Conservation (phyloP, 2,888 invertebrate genomes). For the Agrilus mali region DNA sequence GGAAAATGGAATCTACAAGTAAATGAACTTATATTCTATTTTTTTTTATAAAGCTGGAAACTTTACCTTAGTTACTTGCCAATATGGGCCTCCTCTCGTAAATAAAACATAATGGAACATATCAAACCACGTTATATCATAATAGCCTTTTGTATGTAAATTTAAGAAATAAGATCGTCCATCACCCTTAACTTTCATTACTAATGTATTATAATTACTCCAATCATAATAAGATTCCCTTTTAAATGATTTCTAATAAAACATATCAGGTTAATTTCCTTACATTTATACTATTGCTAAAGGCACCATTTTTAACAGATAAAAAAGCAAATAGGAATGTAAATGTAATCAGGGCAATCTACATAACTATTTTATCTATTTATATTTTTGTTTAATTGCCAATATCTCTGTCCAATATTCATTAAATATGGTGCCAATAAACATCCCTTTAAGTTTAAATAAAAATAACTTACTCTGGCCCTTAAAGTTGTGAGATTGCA, state of each 20-base stretch:
- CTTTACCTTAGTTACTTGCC: conserved; percentile 78
- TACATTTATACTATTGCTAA: too few species aligned
- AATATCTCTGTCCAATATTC: background rate
- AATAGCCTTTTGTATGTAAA: conserved; percentile 59
- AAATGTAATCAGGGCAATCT: too few species aligned
- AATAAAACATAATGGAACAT: conserved; percentile 73
- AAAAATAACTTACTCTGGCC: conserved; percentile 42
- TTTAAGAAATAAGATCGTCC: conserved; percentile 83
- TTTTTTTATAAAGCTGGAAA: background rate
- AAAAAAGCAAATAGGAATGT: too few species aligned
- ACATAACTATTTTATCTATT: too few species aligned
- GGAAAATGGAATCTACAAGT: conserved; percentile 80
- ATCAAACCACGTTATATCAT: conserved; percentile 84
- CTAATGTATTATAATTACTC: conserved; percentile 60
- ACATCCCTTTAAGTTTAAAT: background rate
- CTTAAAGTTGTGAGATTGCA: conserved; percentile 62
- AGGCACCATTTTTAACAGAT: too few species aligned
- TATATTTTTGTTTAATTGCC: background rate
- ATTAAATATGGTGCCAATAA: background rate
- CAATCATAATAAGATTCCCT: conserved; percentile 60
- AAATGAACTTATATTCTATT: conserved; percentile 7
- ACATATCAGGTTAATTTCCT: too few species aligned
- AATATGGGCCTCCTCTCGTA: conserved; percentile 96
- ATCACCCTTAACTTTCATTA: conserved; percentile 81
- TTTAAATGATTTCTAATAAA: conserved; percentile 63